A percentile compares a stretch with the other conserved stretches of the same genome.
Conservation (phyloP, 2,888 invertebrate species). For the Ochropleura leucogaster region DNA sequence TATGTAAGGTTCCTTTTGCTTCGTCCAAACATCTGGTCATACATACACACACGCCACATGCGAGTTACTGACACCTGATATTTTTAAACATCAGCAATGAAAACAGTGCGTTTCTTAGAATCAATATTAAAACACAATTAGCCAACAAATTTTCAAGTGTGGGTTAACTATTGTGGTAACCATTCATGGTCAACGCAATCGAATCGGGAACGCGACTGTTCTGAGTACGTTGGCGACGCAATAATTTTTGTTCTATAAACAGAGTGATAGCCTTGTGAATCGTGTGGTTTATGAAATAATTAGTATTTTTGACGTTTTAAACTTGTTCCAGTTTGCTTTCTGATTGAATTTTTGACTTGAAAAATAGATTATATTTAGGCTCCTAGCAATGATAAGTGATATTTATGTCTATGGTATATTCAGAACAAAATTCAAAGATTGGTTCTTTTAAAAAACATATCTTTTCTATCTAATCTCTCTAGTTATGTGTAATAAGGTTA, state of each 20-base stretch:
- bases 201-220: no score
- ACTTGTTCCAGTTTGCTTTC: not conserved
- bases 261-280: not conserved
- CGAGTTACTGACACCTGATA: not conserved
- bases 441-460: not conserved
- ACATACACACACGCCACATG: not conserved
- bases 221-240: no score
- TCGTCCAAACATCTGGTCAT: not conserved
- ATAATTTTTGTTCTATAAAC: no score
- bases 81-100: not conserved
- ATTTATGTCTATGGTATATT: not conserved
- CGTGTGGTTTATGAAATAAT: constrained; percentile 8
- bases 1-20: not conserved
- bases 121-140: no score
- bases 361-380: no score
- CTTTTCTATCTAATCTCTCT: no score
- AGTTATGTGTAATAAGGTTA: not conserved
- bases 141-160: not conserved
- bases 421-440: not conserved
- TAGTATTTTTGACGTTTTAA: not conserved
- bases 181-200: no score
- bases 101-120: no score
- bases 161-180: not conserved
- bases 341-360: not conserved
- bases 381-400: no score